Evolutionary conservation across 2,113 vertebrate species (phyloP), one percentile per base, ranked within the genome.

Genomic region (Oplegnathus fasciatus): DNA sequence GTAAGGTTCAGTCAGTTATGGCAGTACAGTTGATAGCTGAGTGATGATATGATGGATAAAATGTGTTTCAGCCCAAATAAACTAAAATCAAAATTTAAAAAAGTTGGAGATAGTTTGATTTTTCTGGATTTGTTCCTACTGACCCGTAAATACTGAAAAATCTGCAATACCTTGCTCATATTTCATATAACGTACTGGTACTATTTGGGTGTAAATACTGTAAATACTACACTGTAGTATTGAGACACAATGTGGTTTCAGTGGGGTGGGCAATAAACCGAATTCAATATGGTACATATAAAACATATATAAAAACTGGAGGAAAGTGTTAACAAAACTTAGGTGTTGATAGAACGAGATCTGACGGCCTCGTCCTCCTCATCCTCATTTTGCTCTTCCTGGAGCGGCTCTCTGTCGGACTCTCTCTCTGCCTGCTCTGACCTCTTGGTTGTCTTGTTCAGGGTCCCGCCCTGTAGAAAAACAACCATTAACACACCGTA

Each of bases 391-490:
- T 48, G 85, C 69, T 84, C 88, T 17, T 92, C 88, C 3, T 64
- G 89, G 50, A 97, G 95, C 0, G 93, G 93, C 15, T 96, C 91
- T 83, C 84, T 86, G 26, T 94, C 96, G 0, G 80, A 48, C 26
- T 92, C 88, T 26, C 37, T 50, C 52, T 68, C 66, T 0, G 83
- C 84, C 62, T 77, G 87, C 9, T 46, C 82, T 4, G 90, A 93
- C 44, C 78, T 92, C 90, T 96, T 97, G 1, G 95, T 95, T 0
- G 88, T 95, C 84, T 93, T 96, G 91, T 97, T 97, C 84, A 97
- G 89, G 15, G 72, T 95, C 52, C 95, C 95, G 65, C 94, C 96
- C 96, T 97, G 75, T 9, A 85, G 64, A 28, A 9, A n/a, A 80
- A 37, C 15, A 67, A 28, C 69, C 0, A 28, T 61, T 2, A 60